phyloP scores from a whole-genome alignment of 2,888 invertebrate species.

The Heliconius hortense region DNA sequence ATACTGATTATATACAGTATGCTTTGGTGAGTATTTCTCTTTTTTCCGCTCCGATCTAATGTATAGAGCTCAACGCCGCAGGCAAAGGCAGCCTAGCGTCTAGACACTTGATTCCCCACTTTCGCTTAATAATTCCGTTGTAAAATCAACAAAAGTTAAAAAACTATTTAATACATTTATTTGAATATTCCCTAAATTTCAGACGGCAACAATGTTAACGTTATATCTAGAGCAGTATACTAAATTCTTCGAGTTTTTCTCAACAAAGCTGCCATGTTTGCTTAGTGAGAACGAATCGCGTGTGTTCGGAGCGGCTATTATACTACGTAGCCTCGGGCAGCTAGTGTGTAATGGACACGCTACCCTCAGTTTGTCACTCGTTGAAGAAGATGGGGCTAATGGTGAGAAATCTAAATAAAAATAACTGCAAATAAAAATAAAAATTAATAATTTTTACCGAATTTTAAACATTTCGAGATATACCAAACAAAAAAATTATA shows the following conservation, averaged over 20 bases:
- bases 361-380: conserved; percentile 58
- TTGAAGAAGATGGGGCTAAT: conserved; percentile 47
- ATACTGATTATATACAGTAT: conserved; percentile 86
- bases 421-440: too few relatives aligned
- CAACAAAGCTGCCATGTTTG: conserved; percentile 60
- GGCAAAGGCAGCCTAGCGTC: too few relatives aligned
- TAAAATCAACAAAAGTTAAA: too few relatives aligned
- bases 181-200: conserved; percentile 44
- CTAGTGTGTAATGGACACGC: conserved; percentile 91
- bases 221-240: conserved; percentile 85
- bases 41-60: too few relatives aligned
- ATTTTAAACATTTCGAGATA: too few relatives aligned
- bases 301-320: conserved; percentile 83
- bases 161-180: too few relatives aligned
- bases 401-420: too few relatives aligned
- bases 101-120: too few relatives aligned
- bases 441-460: too few relatives aligned
- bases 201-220: conserved; percentile 86
- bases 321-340: conserved; percentile 90
- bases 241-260: conserved; percentile 81
- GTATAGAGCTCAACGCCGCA: too few relatives aligned
- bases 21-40: conserved; percentile 81
- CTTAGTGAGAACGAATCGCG: conserved; percentile 62
- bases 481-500: too few relatives aligned
- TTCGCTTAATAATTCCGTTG: too few relatives aligned